phyloP scores from a whole-genome alignment of 2,888 invertebrate species.

The Brachyptera putata region DNA sequence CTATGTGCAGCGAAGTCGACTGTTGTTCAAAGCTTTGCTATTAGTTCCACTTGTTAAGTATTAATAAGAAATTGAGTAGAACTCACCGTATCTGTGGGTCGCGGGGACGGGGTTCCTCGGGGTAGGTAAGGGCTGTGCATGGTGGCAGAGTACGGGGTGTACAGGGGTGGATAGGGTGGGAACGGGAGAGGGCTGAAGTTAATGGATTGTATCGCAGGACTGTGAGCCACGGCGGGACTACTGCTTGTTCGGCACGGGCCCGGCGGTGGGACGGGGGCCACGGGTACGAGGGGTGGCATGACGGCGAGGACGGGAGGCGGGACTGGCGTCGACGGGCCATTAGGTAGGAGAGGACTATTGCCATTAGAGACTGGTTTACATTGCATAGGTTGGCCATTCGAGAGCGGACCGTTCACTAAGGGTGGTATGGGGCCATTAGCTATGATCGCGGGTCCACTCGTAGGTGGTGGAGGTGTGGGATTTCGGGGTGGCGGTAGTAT shows the following conservation, averaged over 20 bases:
- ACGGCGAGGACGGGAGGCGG: conserved; percentile 20
- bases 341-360: conserved; percentile 12
- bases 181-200: conserved; percentile 38
- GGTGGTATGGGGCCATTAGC: conserved; percentile 25
- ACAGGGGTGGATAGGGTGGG: conserved; percentile 62
- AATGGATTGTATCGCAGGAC: conserved; percentile 24
- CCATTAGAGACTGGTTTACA: conserved; percentile 43
- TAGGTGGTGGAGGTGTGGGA: conserved; percentile 45
- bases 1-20: no score
- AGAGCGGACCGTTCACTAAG: conserved; percentile 48
- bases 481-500: conserved; percentile 61
- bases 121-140: conserved; percentile 68
- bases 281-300: conserved; percentile 21
- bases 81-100: conserved; percentile 44
- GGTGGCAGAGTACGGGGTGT: conserved; percentile 69
- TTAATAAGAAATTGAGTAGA: neutral
- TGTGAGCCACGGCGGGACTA: conserved; percentile 37
- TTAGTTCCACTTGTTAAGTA: neutral
- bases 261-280: conserved; percentile 28
- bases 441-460: conserved; percentile 37
- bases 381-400: conserved; percentile 45
- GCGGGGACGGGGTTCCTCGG: conserved; percentile 46
- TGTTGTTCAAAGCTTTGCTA: no score
- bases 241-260: conserved; percentile 26
- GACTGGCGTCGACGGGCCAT: conserved; percentile 37